Evolutionary conservation across 2,888 invertebrate genomes (phyloP).

Genomic region (Heteromyza rotundicornis): DNA sequence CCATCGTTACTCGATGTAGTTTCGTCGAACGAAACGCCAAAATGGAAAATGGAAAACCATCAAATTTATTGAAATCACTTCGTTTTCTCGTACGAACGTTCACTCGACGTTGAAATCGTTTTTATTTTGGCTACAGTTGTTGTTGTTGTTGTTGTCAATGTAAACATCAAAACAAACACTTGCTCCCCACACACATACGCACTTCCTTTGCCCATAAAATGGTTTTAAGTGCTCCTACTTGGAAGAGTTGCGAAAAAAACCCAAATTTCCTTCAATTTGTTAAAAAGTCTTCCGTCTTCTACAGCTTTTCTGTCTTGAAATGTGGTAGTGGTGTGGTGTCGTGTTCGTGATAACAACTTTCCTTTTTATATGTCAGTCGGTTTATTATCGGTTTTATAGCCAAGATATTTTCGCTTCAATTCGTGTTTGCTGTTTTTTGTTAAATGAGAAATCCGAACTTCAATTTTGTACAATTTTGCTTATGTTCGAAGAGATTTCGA

Average conservation of each 20-base stretch:
- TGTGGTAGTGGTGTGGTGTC: no score
- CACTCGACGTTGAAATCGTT: constrained; percentile 9
- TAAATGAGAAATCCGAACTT: no score
- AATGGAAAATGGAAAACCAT: constrained; percentile 58
- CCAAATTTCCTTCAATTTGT: constrained; percentile 45
- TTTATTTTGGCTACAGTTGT: background rate
- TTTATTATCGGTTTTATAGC: no score
- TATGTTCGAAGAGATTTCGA: no score
- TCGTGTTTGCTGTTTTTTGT: no score
- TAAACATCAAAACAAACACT: constrained; percentile 42
- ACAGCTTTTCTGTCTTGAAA: background rate
- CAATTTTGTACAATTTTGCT: no score
- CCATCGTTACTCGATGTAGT: no score
- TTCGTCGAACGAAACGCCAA: constrained; percentile 49
- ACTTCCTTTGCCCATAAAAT: constrained; percentile 2
- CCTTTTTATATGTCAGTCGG: no score
- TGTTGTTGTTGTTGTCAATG: constrained; percentile 39
- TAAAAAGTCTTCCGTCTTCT: constrained; percentile 38
- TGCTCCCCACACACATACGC: constrained; percentile 6
- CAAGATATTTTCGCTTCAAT: no score
- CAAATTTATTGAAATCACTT: constrained; percentile 62
- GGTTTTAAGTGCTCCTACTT: constrained; percentile 3
- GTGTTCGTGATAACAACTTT: no score
- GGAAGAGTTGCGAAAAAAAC: background rate
- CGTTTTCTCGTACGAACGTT: constrained; percentile 13